These are phyloP conservation scores for Apodemus speciosus DNA, from an alignment of 2,113 vertebrate species.

Conservation along the genomic window DNA sequence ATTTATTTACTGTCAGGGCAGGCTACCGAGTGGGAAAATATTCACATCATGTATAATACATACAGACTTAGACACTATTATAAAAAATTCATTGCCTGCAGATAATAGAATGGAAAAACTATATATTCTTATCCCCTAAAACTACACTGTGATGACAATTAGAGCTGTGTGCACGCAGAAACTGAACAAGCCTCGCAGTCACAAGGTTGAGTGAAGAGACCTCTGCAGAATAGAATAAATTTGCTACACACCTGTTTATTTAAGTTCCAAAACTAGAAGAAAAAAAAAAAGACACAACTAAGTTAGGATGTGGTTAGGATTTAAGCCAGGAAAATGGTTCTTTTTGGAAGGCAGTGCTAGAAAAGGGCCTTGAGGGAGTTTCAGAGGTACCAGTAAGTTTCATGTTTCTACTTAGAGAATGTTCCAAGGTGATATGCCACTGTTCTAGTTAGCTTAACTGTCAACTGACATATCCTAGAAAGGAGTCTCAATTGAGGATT, in stretches of 20 bases:
- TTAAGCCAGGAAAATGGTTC: not conserved
- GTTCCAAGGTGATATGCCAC: not conserved
- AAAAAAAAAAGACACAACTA: too few relatives aligned
- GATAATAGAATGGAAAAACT: not conserved
- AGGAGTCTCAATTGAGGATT: not conserved
- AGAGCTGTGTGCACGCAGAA: fast-evolving
- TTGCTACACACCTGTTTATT: not conserved
- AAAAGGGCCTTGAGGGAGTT: fast-evolving
- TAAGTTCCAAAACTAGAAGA: not conserved
- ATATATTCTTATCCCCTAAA: not conserved
- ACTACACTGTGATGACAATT: not conserved
- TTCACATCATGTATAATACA: not conserved
- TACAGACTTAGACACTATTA: not conserved
- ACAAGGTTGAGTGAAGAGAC: not conserved
- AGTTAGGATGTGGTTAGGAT: not conserved
- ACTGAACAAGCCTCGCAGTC: not conserved
- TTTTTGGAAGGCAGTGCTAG: not conserved
- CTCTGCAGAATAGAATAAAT: not conserved
- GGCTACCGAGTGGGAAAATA: not conserved
- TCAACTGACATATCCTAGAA: not conserved
- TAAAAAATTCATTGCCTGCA: not conserved
- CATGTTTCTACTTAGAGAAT: not conserved
- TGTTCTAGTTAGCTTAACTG: not conserved
- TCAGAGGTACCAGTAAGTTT: not conserved
- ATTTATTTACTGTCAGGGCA: not conserved